These are phyloP conservation scores for Poicephalus meyeri DNA, from an alignment of 2,113 vertebrate genomes.

Conservation along the genomic window DNA sequence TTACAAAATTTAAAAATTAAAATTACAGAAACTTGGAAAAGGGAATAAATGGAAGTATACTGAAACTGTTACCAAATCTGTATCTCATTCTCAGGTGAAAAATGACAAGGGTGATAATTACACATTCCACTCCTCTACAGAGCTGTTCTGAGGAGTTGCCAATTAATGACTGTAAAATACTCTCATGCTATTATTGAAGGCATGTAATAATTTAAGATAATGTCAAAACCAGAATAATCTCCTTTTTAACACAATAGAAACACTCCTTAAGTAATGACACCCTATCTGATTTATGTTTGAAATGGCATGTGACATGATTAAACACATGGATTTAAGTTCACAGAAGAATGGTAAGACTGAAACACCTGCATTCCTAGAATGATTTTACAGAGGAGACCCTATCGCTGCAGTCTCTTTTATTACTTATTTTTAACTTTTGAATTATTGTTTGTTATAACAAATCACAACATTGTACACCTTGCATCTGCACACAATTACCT, in stretches of 20 bases:
- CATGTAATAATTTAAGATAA: not conserved
- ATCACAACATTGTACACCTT: not conserved
- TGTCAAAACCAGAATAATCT: not conserved
- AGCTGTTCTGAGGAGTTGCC: not conserved
- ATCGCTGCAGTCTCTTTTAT: not conserved
- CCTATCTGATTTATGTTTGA: not conserved
- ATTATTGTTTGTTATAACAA: not conserved
- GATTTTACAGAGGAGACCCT: not conserved
- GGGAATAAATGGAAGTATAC: not conserved
- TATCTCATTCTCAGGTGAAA: not conserved
- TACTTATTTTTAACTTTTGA: not conserved
- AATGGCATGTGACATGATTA: not conserved
- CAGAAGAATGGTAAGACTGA: not conserved
- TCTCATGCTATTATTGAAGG: not conserved
- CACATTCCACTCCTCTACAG: not conserved
- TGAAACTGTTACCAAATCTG: not conserved
- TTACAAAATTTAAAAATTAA: not conserved
- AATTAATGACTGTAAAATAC: not conserved
- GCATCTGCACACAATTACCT: not conserved
- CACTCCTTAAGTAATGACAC: not conserved
- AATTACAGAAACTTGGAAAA: constrained; percentile 10
- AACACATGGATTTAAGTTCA: not conserved
- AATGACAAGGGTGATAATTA: not conserved
- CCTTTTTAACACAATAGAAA: not conserved
- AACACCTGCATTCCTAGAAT: not conserved